phyloP scores from a whole-genome alignment of 1,140 invertebrate species.

The Diachasma alloeum region DNA sequence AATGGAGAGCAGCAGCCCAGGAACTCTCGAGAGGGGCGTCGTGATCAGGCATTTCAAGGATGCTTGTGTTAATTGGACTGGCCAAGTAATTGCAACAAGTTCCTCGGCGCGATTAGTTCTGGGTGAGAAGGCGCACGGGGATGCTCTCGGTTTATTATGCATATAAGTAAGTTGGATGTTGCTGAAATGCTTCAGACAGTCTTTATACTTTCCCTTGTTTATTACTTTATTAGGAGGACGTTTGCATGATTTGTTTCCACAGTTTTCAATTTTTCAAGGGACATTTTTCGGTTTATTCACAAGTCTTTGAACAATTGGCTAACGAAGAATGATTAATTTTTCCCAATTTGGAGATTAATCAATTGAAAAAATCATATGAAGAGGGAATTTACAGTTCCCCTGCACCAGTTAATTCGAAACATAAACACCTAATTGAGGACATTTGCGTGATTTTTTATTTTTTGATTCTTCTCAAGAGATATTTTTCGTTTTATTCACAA shows the following conservation, averaged over 20 bases:
- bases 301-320: too few species aligned
- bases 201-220: not conserved
- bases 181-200: not conserved
- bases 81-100: conserved; percentile 65
- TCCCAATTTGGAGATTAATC: too few species aligned
- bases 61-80: conserved; percentile 61
- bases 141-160: conserved; percentile 8
- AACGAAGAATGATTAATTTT: too few species aligned
- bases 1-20: conserved; percentile 16
- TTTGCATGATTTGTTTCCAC: not conserved
- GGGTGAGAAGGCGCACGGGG: conserved; percentile 20
- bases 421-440: too few species aligned
- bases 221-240: not conserved
- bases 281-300: too few species aligned
- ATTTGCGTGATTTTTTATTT: too few species aligned
- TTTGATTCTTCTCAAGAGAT: too few species aligned
- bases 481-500: too few species aligned
- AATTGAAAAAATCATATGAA: too few species aligned
- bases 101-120: conserved; percentile 55
- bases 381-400: too few species aligned
- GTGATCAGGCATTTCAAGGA: conserved; percentile 21
- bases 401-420: too few species aligned
- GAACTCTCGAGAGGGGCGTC: conserved; percentile 21
- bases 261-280: too few species aligned
- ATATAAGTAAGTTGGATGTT: not conserved